Base-by-base conservation (phyloP, 2,797 vertebrate species). In the Paguma larvata region DNA sequence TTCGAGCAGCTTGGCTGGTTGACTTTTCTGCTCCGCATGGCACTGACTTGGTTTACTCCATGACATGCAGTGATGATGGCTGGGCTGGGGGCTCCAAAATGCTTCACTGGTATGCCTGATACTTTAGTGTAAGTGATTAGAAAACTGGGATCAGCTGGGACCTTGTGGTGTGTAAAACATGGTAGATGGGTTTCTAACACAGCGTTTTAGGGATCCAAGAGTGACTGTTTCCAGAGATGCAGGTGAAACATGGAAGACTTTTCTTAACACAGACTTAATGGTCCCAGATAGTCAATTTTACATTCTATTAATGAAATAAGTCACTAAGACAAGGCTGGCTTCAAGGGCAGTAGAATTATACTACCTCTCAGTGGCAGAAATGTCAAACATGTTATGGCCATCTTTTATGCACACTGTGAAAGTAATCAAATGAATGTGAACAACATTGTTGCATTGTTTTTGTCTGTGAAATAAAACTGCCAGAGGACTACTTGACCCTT, bases 391-490 rank as follows among this genome's bases (percentile, higher is more conserved):
- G 34, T 53, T 89, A 18, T 9, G 6, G 34, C 25, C 68, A 75
- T 80, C 78, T 96, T 80, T 67, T n/a, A 44, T 85, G 65, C 7
- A 68, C 63, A 34, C 14, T 85, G 62, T 92, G 56, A 89, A 96
- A 46, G 72, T 11, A 56, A 46, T 85, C 77, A 95, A 88, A 7
- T 67, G 68, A 89, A 62, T 34, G 13, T 82, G 79, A 78, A 77
- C 34, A 96, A n/a, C 18, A 59, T 38, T 14, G 19, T 82, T 92
- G 19, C 25, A 12, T 67, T 95, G 53, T 44, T 78, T 75, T 93
- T 83, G 46, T 94, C 70, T 95, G n/a, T 82, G 72, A 91, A 93
- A 68, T 83, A 83, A 93, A 83, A 83, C 89, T 67, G 19, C 6
- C 14, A 67, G 19, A 38, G 46, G 27, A 46, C n/a, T 8, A 3